Conservation (phyloP, 2,888 invertebrate species). For the Endomychus coccineus region DNA sequence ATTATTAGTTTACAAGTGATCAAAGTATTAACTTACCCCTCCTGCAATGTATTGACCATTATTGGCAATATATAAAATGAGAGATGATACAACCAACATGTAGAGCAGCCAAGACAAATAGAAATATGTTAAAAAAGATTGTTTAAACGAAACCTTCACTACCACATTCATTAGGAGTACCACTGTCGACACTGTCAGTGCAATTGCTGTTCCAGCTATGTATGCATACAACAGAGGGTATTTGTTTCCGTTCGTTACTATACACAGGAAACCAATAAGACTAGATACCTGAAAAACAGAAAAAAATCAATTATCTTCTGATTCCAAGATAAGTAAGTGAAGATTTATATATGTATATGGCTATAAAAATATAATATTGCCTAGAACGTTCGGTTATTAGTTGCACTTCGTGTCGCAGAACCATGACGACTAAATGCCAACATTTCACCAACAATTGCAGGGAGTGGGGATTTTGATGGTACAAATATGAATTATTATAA, state of each 20-base stretch:
- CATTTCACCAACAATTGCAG: too few species aligned
- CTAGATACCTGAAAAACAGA: constrained; percentile 17
- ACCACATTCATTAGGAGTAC: constrained; percentile 15
- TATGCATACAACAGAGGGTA: constrained; percentile 12
- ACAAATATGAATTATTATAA: too few species aligned
- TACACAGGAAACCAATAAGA: constrained; percentile 16
- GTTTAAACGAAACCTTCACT: constrained; percentile 11
- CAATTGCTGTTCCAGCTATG: constrained; percentile 15
- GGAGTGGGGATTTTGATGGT: too few species aligned
- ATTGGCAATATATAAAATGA: constrained; percentile 11
- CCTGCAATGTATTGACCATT: constrained; percentile 12
- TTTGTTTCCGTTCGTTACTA: constrained; percentile 10
- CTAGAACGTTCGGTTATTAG: too few species aligned
- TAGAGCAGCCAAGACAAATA: constrained; percentile 19
- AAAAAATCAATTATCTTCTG: background rate
- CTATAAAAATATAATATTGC: too few species aligned
- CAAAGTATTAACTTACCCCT: constrained; percentile 12
- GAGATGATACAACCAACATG: constrained; percentile 17
- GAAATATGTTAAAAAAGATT: constrained; percentile 16
- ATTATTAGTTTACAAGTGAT: background rate
- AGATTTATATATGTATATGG: too few species aligned
- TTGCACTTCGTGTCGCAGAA: too few species aligned
- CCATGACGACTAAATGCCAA: too few species aligned
- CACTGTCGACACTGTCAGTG: constrained; percentile 13
- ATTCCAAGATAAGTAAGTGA: constrained; percentile 2